Evolutionary conservation across 2,113 vertebrate species (phyloP).

Genomic region (Pluvialis apricaria): DNA sequence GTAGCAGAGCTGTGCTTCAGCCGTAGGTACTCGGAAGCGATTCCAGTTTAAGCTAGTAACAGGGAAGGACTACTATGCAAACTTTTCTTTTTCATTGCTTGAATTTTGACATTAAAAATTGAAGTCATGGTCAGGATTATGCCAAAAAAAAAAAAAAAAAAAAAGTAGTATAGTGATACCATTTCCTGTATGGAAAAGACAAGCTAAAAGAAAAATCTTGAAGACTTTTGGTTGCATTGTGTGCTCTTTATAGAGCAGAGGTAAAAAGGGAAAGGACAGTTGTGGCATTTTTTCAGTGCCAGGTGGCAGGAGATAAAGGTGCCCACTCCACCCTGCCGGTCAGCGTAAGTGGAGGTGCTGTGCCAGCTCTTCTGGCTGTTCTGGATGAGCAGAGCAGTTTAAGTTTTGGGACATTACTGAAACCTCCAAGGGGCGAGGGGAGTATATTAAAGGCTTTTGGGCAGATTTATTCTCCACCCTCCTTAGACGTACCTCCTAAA

Average conservation of each 20-base stretch:
- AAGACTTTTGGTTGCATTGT: not conserved
- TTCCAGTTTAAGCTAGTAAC: slow-evolving; percentile 45
- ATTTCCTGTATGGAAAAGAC: not conserved
- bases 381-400: not conserved
- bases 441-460: not conserved
- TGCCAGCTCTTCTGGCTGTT: not conserved
- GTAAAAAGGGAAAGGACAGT: not conserved
- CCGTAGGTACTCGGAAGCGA: slow-evolving; percentile 19
- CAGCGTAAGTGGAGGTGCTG: not conserved
- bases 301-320: not conserved
- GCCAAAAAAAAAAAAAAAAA: not conserved
- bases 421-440: not conserved
- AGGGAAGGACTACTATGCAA: not conserved
- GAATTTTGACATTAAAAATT: slow-evolving; percentile 34
- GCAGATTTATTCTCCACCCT: not conserved
- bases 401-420: not conserved
- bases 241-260: not conserved
- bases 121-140: slow-evolving; percentile 9
- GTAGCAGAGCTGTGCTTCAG: slow-evolving; percentile 34
- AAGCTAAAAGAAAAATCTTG: not conserved
- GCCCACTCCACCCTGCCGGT: not conserved
- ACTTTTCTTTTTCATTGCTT: slow-evolving; percentile 47
- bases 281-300: not conserved
- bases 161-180: not conserved
- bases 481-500: not conserved